phyloP scores from a whole-genome alignment of 1,140 invertebrate species.

The Zaprionus davidi region DNA sequence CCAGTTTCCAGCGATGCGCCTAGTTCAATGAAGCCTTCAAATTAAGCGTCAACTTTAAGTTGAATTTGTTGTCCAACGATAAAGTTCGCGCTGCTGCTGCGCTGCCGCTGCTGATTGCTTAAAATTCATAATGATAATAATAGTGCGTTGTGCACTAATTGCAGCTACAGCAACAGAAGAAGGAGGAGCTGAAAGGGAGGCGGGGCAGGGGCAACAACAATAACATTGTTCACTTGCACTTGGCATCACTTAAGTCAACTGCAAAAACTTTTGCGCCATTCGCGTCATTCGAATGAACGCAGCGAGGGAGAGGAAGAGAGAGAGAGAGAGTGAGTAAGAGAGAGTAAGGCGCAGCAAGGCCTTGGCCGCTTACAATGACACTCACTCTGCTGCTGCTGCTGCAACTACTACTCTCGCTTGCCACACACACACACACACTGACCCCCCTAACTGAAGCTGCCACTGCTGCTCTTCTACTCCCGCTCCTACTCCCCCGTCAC shows the following conservation, averaged over 20 bases:
- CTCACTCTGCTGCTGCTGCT: neutral
- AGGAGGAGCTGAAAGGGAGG: neutral
- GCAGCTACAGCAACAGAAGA: constrained; percentile 44
- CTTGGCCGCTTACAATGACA: constrained; percentile 44
- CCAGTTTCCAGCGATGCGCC: neutral
- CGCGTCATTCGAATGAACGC: constrained; percentile 36
- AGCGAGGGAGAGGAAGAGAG: constrained; percentile 35
- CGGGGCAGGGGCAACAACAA: constrained; percentile 17
- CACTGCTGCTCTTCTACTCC: neutral
- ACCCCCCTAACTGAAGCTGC: neutral
- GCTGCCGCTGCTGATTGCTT: constrained; percentile 61
- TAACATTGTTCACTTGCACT: constrained; percentile 71
- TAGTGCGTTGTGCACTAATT: constrained; percentile 77
- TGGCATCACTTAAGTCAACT: constrained; percentile 59
- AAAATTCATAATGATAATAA: constrained; percentile 82
- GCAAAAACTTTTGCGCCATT: constrained; percentile 50
- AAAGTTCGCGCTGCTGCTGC: constrained; percentile 24
- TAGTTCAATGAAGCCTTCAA: constrained; percentile 21
- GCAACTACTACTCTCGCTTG: neutral
- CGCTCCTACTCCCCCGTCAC: neutral
- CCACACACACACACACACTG: neutral
- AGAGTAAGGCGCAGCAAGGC: neutral
- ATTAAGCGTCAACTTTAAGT: constrained; percentile 60
- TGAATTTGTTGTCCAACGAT: constrained; percentile 66
- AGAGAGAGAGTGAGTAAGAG: constrained; percentile 19